These are phyloP conservation scores for Anas platyrhynchos DNA, from an alignment of 2,113 vertebrate genomes.

Conservation along the genomic window DNA sequence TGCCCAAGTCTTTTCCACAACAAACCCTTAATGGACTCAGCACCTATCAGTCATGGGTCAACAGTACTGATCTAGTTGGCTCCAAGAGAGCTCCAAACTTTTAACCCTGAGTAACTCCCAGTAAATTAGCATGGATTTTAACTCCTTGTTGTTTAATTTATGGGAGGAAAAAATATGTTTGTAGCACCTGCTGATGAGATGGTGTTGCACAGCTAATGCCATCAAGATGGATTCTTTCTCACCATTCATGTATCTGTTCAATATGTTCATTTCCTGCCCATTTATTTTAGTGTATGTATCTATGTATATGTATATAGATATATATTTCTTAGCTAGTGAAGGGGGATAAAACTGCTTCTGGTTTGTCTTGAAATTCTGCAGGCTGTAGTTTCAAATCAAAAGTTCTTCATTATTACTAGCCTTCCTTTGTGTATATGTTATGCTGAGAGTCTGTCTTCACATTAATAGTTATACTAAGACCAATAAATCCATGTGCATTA, in stretches of 20 bases:
- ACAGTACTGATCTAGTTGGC: neutral
- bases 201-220: neutral
- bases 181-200: neutral
- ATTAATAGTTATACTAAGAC: neutral
- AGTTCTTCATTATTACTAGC: conserved; percentile 7
- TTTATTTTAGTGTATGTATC: neutral
- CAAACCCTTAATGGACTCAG: neutral
- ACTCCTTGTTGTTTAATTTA: neutral
- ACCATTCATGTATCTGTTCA: neutral
- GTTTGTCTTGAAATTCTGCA: neutral
- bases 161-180: neutral
- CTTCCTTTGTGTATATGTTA: neutral
- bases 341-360: neutral
- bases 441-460: neutral
- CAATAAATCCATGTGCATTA: neutral
- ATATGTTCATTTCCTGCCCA: neutral
- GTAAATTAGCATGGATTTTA: neutral
- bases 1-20: neutral
- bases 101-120: neutral
- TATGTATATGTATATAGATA: neutral
- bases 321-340: neutral
- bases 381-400: neutral
- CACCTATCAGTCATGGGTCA: neutral
- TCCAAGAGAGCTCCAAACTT: neutral
- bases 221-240: neutral